Conservation (phyloP, 2,797 vertebrate species). For the Siniperca scherzeri region DNA sequence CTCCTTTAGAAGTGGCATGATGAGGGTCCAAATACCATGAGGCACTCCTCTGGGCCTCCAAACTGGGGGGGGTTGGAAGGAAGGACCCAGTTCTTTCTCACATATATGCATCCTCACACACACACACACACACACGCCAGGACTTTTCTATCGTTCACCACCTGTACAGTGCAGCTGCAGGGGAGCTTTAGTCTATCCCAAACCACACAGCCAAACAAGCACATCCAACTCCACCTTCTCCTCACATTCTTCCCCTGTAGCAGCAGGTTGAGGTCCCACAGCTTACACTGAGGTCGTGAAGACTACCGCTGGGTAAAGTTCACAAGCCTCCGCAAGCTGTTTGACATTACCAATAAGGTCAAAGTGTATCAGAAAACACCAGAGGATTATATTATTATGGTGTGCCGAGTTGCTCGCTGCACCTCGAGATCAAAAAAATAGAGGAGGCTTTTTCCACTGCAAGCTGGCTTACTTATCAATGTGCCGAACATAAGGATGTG, state of each 20-base stretch:
- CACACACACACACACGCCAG: conserved; percentile 19
- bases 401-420: conserved; percentile 43
- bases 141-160: conserved; percentile 64
- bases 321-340: conserved; percentile 82
- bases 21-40: conserved; percentile 82
- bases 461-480: conserved; percentile 60
- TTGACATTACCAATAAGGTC: conserved; percentile 86
- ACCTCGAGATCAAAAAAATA: conserved; percentile 41
- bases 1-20: conserved; percentile 85
- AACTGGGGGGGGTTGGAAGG: conserved; percentile 40
- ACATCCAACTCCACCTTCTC: conserved; percentile 62
- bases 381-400: conserved; percentile 74
- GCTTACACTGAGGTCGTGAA: conserved; percentile 70
- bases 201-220: conserved; percentile 77
- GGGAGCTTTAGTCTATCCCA: conserved; percentile 70
- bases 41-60: conserved; percentile 77
- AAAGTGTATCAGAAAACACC: conserved; percentile 80
- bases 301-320: conserved; percentile 83
- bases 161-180: conserved; percentile 74
- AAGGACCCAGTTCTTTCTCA: conserved; percentile 71
- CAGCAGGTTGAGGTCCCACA: conserved; percentile 78
- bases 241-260: conserved; percentile 52
- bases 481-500: conserved; percentile 48
- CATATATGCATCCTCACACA: conserved; percentile 40
- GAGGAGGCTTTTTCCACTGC: conserved; percentile 5